These are phyloP conservation scores for Suncus etruscus DNA, from an alignment of 2,113 vertebrate species.

Conservation along the genomic window DNA sequence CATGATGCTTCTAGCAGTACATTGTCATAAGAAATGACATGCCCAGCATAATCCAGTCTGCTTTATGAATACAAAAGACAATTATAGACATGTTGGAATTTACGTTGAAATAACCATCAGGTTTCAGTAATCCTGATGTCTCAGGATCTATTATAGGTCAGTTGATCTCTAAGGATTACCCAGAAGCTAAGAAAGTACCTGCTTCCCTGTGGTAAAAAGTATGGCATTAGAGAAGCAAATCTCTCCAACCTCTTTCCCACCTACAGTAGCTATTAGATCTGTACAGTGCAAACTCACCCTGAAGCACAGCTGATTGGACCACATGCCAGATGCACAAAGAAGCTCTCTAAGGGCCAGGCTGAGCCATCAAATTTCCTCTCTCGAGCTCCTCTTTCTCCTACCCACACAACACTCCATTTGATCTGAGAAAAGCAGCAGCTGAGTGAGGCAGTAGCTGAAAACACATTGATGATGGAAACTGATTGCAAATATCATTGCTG, in stretches of 20 bases:
- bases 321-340: not conserved
- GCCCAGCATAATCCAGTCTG: not conserved
- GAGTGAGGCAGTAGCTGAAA: not conserved
- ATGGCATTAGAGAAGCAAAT: not conserved
- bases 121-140: conserved; percentile 24
- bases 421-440: not conserved
- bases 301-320: not conserved
- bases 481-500: not conserved
- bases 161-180: not conserved
- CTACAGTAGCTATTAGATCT: not conserved
- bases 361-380: not conserved
- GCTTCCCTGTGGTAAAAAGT: not conserved
- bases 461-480: fast-evolving
- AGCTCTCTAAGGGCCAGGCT: not conserved
- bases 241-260: not conserved
- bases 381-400: not conserved
- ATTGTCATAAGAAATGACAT: conserved; percentile 32
- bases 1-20: conserved; percentile 4
- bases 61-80: not conserved
- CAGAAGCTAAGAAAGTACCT: not conserved
- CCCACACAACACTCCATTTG: not conserved
- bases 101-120: not conserved
- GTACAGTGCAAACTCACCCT: not conserved
- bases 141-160: not conserved
- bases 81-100: conserved; percentile 11